Conservation (phyloP, 2,888 invertebrate genomes). For the Sphaeridia pumilis region DNA sequence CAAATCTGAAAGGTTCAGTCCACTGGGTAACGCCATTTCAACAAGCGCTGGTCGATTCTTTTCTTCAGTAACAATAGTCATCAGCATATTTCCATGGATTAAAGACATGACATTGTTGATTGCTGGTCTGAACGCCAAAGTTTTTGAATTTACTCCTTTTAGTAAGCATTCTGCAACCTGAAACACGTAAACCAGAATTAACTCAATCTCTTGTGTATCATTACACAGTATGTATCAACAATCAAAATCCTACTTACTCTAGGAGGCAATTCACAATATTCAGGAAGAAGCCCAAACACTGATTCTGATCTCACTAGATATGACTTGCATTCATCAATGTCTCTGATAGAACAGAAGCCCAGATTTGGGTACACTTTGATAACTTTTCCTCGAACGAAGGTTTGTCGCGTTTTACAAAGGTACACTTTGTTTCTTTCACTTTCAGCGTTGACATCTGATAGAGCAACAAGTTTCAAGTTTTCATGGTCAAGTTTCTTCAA, state of each 20-base stretch:
- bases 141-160: neutral
- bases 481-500: neutral
- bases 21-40: neutral
- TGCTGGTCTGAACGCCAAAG: neutral
- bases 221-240: neutral
- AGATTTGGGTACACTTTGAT: neutral
- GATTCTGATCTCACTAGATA: neutral
- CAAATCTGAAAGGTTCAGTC: neutral
- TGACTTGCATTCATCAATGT: neutral
- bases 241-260: neutral
- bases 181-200: neutral
- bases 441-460: neutral
- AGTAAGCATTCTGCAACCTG: neutral
- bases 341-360: neutral
- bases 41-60: neutral
- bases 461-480: no score
- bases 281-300: neutral
- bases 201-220: neutral
- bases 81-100: neutral
- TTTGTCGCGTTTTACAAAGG: no score
- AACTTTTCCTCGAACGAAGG: neutral
- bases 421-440: no score
- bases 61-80: neutral
- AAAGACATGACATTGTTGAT: neutral
- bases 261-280: neutral